A percentile compares a stretch with the other conserved stretches of the same genome.
Evolutionary conservation across 2,888 invertebrate genomes (phyloP).

Genomic region (Anticlea derivata): DNA sequence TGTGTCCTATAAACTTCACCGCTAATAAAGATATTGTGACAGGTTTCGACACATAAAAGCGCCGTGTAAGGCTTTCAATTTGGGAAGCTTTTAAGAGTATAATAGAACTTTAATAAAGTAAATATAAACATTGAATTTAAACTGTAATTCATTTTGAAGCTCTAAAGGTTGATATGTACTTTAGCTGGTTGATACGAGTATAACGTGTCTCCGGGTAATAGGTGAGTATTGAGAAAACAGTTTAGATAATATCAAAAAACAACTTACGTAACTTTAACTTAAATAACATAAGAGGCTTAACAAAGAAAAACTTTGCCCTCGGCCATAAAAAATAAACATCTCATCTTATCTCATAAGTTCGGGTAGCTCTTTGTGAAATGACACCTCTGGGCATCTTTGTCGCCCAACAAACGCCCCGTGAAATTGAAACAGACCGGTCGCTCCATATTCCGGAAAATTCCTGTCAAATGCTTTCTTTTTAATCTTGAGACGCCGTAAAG

Average conservation of each 20-base stretch:
- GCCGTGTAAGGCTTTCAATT: conserved; percentile 26
- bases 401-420: conserved; percentile 80
- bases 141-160: too few relatives aligned
- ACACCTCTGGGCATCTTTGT: conserved; percentile 79
- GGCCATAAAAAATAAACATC: conserved; percentile 66
- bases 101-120: too few relatives aligned
- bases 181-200: too few relatives aligned
- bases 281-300: conserved; percentile 35
- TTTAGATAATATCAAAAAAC: neutral
- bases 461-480: conserved; percentile 55
- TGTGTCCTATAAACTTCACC: conserved; percentile 57
- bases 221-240: neutral
- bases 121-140: too few relatives aligned
- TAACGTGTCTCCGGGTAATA: too few relatives aligned
- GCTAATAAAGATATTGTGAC: conserved; percentile 55
- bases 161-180: too few relatives aligned
- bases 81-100: conserved; percentile 17
- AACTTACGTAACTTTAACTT: conserved; percentile 9
- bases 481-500: conserved; percentile 55
- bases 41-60: conserved; percentile 38
- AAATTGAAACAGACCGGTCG: conserved; percentile 78
- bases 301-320: conserved; percentile 49
- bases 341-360: conserved; percentile 64
- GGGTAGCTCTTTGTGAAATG: conserved; percentile 71
- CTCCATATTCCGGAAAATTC: conserved; percentile 65